Conservation (phyloP, 2,888 invertebrate species). For the Polia nebulosa region DNA sequence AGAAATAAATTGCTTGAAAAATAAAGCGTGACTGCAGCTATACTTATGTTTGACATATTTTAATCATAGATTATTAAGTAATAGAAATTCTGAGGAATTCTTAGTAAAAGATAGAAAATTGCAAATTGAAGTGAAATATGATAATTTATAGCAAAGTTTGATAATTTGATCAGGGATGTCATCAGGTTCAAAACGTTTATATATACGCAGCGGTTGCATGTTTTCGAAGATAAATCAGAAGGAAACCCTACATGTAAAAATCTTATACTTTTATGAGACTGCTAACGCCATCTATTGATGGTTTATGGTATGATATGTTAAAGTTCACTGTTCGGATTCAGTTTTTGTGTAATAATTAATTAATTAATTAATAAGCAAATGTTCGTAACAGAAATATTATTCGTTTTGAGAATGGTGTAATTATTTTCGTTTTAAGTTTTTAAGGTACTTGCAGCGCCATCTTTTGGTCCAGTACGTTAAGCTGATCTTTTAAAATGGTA, state of each 20-base stretch:
- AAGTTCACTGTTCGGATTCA: not conserved
- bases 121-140: no score
- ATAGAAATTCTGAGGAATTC: not conserved
- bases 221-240: constrained; percentile 20
- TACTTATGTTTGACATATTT: not conserved
- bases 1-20: not conserved
- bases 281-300: constrained; percentile 46
- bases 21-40: not conserved
- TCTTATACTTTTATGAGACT: constrained; percentile 15
- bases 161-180: not conserved
- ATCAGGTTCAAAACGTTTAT: constrained; percentile 14
- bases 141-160: not conserved
- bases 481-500: not conserved
- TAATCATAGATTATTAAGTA: not conserved
- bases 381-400: not conserved
- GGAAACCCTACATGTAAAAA: not conserved
- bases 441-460: constrained; percentile 15
- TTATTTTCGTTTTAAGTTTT: not conserved
- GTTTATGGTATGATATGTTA: not conserved
- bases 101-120: not conserved
- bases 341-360: not conserved
- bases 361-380: not conserved
- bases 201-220: constrained; percentile 15
- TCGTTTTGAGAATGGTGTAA: not conserved
- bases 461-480: not conserved